Base-by-base conservation (phyloP, 2,888 invertebrate genomes). In the Eupithecia exiguata region DNA sequence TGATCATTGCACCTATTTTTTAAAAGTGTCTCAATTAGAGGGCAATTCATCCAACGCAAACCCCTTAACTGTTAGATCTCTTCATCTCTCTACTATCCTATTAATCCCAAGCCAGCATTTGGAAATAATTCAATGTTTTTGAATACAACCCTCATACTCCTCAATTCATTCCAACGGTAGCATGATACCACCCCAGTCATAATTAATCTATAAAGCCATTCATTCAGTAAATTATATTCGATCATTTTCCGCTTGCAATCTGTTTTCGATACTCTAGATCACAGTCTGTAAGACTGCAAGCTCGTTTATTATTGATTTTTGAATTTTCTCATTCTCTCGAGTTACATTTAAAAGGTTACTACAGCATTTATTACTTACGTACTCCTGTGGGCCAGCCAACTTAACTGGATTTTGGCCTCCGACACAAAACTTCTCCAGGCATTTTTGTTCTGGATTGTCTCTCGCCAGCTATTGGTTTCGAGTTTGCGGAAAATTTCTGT, bases 151-250 rank as follows among this genome's bases (percentile, higher is more conserved):
- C 49, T 49, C 49, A n/a, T n/a, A 12, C 18, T 53, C 12, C 21
- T 12, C 58, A 58, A 35, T 61, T 68, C 21, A 68, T 68, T 35
- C 30, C 49, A 74, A 61, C 43, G 65, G 63, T 61, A 72, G 68
- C 68, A 73, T 14, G 72, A 68, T 71, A 75, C 58, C n/a, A 68
- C 58, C 65, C 38, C 18, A 25, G 38, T 65, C 35, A 70, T 78
- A 75, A 78, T 78, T 71, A 77, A 71, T 72, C 75, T 38, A 58
- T 49, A 62, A 62, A 74, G 68, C 72, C 67, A 46, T 72, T 74
- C 72, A 68, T 68, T 72, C 49, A 68, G 70, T 63, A 68, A 72
- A 74, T 72, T 63, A 75, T 69, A 71, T 69, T 71, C 72, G 72
- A 72, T 77, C 69, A 77, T 70, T 66, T 71, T 66, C 58, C 53